These are phyloP conservation scores for Danio jaintianensis DNA, from an alignment of 2,797 vertebrate genomes.

Conservation along the genomic window DNA sequence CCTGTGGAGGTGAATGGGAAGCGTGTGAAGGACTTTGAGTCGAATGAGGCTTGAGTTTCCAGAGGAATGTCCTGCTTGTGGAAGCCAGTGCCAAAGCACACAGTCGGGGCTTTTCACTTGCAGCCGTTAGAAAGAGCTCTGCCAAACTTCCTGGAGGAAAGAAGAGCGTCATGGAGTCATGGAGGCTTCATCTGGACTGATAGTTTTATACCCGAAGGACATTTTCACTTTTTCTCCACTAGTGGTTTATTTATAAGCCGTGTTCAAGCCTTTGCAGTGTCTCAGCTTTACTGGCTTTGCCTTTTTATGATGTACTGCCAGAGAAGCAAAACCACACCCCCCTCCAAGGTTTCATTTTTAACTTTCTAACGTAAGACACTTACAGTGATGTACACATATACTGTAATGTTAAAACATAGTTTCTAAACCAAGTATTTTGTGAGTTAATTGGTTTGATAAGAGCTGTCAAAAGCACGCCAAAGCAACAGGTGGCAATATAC, in stretches of 20 bases:
- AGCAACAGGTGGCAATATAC: too few species aligned
- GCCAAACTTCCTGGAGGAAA: conserved; percentile 28
- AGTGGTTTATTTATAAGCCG: not conserved
- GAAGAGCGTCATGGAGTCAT: conserved; percentile 38
- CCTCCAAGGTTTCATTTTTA: too few species aligned
- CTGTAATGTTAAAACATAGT: too few species aligned
- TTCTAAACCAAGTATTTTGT: too few species aligned
- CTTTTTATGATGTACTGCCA: conserved; percentile 7
- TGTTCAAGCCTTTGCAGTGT: not conserved
- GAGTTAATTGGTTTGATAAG: too few species aligned
- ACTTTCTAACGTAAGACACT: too few species aligned
- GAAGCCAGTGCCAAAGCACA: conserved; percentile 23
- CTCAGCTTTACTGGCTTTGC: not conserved
- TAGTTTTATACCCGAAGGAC: conserved; percentile 23
- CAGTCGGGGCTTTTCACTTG: conserved; percentile 29
- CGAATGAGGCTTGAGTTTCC: conserved; percentile 29
- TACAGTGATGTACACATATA: too few species aligned
- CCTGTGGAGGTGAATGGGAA: conserved; percentile 13
- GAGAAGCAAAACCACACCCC: not conserved
- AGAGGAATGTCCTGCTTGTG: conserved; percentile 34
- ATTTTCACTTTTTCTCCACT: not conserved
- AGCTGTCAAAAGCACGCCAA: too few species aligned
- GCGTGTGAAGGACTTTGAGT: conserved; percentile 27
- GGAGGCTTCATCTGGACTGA: not conserved
- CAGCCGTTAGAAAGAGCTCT: conserved; percentile 20